Conservation (phyloP, 2,797 vertebrate species). For the Orientallactaga sibirica region DNA sequence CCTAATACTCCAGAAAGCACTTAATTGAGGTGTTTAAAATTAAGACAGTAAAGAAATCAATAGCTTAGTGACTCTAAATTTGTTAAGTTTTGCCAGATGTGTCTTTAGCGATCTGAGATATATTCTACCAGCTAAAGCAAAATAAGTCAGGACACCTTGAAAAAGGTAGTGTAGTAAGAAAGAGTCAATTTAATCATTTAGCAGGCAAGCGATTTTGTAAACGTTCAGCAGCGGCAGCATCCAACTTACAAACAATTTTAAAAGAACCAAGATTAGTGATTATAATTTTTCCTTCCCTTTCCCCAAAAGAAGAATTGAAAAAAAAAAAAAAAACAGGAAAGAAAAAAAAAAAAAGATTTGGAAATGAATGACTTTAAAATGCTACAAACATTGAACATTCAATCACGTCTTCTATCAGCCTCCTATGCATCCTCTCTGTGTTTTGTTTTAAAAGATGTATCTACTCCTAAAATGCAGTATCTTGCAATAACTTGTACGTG, state of each 20-base stretch:
- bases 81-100: background rate
- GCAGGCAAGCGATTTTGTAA: conserved; percentile 91
- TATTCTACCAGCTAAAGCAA: conserved; percentile 56
- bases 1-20: conserved; percentile 8
- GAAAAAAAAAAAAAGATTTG: conserved; percentile 78
- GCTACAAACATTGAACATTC: conserved; percentile 87
- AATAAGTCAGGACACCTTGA: conserved; percentile 86
- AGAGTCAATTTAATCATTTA: conserved; percentile 90
- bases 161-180: conserved; percentile 89
- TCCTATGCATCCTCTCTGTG: conserved; percentile 80
- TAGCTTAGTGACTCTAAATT: conserved; percentile 59
- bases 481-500: conserved; percentile 77
- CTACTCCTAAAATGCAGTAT: conserved; percentile 85
- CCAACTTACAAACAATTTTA: conserved; percentile 90
- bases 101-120: conserved; percentile 55
- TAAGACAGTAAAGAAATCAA: conserved; percentile 53
- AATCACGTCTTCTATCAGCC: conserved; percentile 83
- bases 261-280: conserved; percentile 88
- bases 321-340: conserved; percentile 71
- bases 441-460: conserved; percentile 81
- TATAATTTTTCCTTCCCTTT: conserved; percentile 82
- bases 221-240: conserved; percentile 92
- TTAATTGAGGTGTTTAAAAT: conserved; percentile 61
- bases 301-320: conserved; percentile 63
- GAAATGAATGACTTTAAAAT: conserved; percentile 87